A percentile compares a stretch with the other conserved stretches of the same genome.
phyloP scores from a whole-genome alignment of 2,113 vertebrate species.

The Empidonax traillii region DNA sequence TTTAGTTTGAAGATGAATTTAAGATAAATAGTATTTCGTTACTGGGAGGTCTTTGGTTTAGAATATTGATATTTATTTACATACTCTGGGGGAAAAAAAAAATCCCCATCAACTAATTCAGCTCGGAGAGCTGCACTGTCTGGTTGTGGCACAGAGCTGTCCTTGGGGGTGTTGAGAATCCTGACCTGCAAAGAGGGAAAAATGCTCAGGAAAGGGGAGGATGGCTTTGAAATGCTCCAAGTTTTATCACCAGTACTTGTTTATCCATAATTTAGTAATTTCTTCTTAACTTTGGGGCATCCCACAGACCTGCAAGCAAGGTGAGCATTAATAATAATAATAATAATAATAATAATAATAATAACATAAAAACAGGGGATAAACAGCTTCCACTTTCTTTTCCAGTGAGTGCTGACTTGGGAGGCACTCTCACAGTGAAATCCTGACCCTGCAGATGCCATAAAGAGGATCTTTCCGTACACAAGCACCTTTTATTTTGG shows the following conservation, averaged over 20 bases:
- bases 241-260: background rate
- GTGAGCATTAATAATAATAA: too few species aligned
- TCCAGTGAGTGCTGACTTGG: background rate
- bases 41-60: constrained; percentile 53
- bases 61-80: constrained; percentile 56
- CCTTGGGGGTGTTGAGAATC: background rate
- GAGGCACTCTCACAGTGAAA: background rate
- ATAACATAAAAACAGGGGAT: background rate
- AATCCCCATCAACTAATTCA: background rate
- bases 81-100: background rate
- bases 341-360: background rate
- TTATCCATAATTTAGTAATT: background rate
- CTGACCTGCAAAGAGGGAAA: background rate
- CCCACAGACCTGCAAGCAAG: background rate
- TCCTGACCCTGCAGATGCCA: background rate
- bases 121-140: background rate
- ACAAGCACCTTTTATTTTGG: background rate
- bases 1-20: constrained; percentile 33
- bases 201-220: background rate
- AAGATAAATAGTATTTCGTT: constrained; percentile 40
- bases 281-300: background rate
- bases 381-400: background rate
- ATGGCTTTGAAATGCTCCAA: accelerated
- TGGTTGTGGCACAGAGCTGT: background rate
- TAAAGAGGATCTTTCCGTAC: background rate